phyloP scores from a whole-genome alignment of 2,888 invertebrate species.

The Platerodrilus igneus region DNA sequence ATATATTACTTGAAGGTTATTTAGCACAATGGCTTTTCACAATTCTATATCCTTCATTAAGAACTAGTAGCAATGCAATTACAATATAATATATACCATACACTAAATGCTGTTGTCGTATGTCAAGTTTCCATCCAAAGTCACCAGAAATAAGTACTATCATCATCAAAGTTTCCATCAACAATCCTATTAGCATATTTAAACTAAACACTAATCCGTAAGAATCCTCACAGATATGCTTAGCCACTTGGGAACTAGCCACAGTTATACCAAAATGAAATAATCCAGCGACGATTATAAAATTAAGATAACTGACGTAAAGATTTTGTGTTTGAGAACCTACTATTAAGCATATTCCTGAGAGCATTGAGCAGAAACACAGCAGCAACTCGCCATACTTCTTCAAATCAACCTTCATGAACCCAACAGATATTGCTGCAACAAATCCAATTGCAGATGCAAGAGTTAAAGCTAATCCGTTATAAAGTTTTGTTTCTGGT shows the following conservation, averaged over 20 bases:
- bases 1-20: too few relatives aligned
- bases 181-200: too few relatives aligned
- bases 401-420: slow-evolving; percentile 47
- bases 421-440: slow-evolving; percentile 55
- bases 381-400: slow-evolving; percentile 48
- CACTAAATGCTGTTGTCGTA: too few relatives aligned
- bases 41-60: too few relatives aligned
- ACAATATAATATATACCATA: too few relatives aligned
- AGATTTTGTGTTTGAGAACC: slow-evolving; percentile 38
- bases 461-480: slow-evolving; percentile 74
- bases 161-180: too few relatives aligned
- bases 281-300: slow-evolving; percentile 68
- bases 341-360: slow-evolving; percentile 53
- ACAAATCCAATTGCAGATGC: slow-evolving; percentile 64
- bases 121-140: too few relatives aligned
- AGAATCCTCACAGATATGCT: slow-evolving; percentile 72
- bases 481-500: slow-evolving; percentile 32
- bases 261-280: slow-evolving; percentile 78
- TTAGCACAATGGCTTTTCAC: too few relatives aligned
- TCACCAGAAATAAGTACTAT: too few relatives aligned
- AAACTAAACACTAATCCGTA: slow-evolving; percentile 88
- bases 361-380: slow-evolving; percentile 50
- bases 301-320: slow-evolving; percentile 68
- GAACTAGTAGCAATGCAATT: too few relatives aligned
- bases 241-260: slow-evolving; percentile 83